Conservation (phyloP, 2,113 vertebrate genomes). For the Entelurus aequoreus region DNA sequence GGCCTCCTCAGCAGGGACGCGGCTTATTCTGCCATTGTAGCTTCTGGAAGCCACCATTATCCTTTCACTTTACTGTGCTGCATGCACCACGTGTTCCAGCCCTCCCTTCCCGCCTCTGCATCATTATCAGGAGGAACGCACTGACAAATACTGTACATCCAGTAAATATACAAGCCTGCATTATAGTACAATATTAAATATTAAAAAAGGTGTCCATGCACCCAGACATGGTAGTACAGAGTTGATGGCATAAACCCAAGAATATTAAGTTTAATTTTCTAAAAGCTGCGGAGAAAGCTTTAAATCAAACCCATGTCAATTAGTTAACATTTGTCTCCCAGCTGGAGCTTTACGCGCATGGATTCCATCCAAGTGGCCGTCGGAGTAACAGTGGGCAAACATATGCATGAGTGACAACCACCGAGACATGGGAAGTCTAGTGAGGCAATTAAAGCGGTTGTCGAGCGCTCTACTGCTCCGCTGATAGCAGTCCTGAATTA, state of each 20-base stretch:
- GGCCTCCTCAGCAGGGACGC: conserved; percentile 28
- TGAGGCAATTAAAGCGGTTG: conserved; percentile 1
- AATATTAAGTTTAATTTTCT: conserved; percentile 24
- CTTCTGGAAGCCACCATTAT: conserved; percentile 33
- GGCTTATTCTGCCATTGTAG: conserved; percentile 30
- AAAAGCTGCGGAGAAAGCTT: conserved; percentile 19
- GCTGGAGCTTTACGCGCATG: conserved; percentile 30
- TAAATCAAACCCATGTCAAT: conserved; percentile 40
- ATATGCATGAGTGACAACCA: conserved; percentile 2
- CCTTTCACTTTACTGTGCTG: conserved; percentile 11
- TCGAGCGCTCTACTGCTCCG: conserved; percentile 11
- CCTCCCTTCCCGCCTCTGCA: conserved; percentile 14
- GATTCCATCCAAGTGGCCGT: conserved; percentile 36
- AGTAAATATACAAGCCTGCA: too few relatives aligned
- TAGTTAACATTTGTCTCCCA: conserved; percentile 22
- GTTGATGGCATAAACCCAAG: background rate
- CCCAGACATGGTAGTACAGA: conserved; percentile 6
- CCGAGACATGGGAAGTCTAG: conserved; percentile 11
- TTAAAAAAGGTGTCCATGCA: background rate
- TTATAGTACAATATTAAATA: background rate
- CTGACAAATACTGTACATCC: conserved; percentile 11
- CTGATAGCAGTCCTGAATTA: conserved; percentile 28
- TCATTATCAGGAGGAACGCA: conserved; percentile 15
- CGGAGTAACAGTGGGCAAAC: conserved; percentile 21
- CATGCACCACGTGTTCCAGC: conserved; percentile 12